Conservation (phyloP, 1,140 invertebrate genomes). For the Hylaeus volcanicus region DNA sequence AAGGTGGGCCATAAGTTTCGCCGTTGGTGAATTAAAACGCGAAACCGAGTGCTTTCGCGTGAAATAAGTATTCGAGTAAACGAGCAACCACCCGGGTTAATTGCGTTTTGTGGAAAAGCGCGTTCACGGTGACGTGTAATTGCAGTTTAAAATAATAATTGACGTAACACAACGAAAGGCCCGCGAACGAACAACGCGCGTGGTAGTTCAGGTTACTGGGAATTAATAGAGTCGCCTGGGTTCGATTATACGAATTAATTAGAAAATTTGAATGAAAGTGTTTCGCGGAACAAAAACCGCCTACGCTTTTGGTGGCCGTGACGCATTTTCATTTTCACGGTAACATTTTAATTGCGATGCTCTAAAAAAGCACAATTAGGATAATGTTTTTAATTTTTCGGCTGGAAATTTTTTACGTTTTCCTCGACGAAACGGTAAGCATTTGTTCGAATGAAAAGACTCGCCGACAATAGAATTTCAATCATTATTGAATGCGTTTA, state of each 20-base stretch:
- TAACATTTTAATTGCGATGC: slow-evolving; percentile 48
- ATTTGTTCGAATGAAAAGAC: slow-evolving; percentile 40
- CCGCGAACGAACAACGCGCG: not conserved
- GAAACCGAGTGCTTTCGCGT: not conserved
- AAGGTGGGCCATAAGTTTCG: too few relatives aligned
- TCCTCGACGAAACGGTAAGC: not conserved
- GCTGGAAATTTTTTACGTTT: slow-evolving; percentile 32
- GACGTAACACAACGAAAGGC: too few relatives aligned
- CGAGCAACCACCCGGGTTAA: not conserved
- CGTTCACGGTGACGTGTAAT: not conserved
- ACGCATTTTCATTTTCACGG: slow-evolving; percentile 41
- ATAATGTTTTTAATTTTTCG: slow-evolving; percentile 51
- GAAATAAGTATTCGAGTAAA: slow-evolving; percentile 1
- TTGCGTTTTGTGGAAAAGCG: not conserved
- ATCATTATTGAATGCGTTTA: slow-evolving; percentile 35
- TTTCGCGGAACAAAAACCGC: slow-evolving; percentile 11
- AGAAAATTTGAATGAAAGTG: slow-evolving; percentile 22
- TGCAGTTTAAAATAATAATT: slow-evolving; percentile 17
- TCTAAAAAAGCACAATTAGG: slow-evolving; percentile 31
- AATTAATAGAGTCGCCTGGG: slow-evolving; percentile 23
- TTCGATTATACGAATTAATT: slow-evolving; percentile 46
- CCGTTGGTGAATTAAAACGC: not conserved
- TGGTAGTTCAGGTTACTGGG: not conserved
- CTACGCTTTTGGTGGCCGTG: slow-evolving; percentile 13
- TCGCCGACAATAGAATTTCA: slow-evolving; percentile 39